Base-by-base conservation (phyloP, 2,113 vertebrate genomes). In the Leuciscus idus region DNA sequence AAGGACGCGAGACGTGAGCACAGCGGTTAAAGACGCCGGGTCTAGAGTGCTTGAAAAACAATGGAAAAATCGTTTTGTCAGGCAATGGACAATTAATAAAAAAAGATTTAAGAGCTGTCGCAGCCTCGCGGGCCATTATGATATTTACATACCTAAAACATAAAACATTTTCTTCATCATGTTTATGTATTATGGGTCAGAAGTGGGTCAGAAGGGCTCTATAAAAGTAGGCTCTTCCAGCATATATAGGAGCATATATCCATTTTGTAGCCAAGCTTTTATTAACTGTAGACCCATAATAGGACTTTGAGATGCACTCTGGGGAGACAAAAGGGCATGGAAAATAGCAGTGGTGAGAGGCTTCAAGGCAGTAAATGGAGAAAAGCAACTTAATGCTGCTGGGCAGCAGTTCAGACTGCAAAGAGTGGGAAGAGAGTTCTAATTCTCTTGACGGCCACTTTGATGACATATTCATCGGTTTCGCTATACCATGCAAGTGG, bases 391-490 rank as follows among this genome's bases (percentile, higher is more conserved):
- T 85, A 85, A 85, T 79, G 84, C 46, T 75, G 28, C 80, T 74
- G 85, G 50, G 72, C 68, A 46, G 78, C 46, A 62, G 68, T 80
- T 66, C 30, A 74, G 70, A 73, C 68, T 86, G 26, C 55, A 36
- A 78, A 61, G 39, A 50, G 85, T 50, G 78, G 55, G 62, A 73
- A 62, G 43, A 52, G 28, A 75, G 62, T 68, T 82, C 62, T 70
- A 86, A 72, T 81, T 74, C 79, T 86, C 70, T 59, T 61, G 66
- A 48, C 39, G 9, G 33, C 62, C 55, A 66, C 46, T 50, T 48
- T 64, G 72, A 87, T 76, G 80, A 83, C 57, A 75, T 87, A 77
- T 83, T 87, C 61, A 87, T 83, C 57, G 61, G 30, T 57, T 82
- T 75, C 12, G 12, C 78, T 48, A 75, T 48, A 75, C 50, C 23